phyloP scores from a whole-genome alignment of 1,140 invertebrate genomes.

The Chironomus striatipennis region DNA sequence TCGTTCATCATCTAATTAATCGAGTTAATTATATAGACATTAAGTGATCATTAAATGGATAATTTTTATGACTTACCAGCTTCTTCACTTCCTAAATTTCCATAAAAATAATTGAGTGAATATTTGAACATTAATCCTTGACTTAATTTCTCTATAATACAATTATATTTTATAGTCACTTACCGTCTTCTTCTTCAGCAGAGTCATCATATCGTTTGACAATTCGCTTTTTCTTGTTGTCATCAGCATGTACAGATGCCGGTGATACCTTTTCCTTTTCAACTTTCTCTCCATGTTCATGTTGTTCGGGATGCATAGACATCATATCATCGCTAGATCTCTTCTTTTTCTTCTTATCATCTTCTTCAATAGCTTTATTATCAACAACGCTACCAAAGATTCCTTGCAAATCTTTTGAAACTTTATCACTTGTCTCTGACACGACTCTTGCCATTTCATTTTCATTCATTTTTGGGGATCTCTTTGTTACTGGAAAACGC shows the following conservation, averaged over 20 bases:
- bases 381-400: constrained; percentile 41
- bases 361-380: constrained; percentile 28
- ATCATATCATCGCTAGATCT: constrained; percentile 43
- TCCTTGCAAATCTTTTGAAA: constrained; percentile 39
- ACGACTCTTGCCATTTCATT: constrained; percentile 26
- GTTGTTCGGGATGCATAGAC: constrained; percentile 29
- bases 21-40: background rate
- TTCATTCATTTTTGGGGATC: constrained; percentile 36
- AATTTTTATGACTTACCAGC: background rate
- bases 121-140: too few species aligned
- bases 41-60: background rate
- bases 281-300: constrained; percentile 29
- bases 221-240: background rate
- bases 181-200: background rate
- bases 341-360: constrained; percentile 41
- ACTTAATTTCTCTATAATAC: too few species aligned
- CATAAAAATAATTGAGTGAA: too few species aligned
- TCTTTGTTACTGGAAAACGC: constrained; percentile 54
- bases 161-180: background rate
- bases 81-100: background rate
- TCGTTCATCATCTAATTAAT: background rate
- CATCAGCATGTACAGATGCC: background rate
- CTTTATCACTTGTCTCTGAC: constrained; percentile 32
- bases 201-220: background rate
- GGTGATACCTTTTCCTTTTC: background rate